Conservation (phyloP, 2,113 vertebrate species). For the Proteles cristata region DNA sequence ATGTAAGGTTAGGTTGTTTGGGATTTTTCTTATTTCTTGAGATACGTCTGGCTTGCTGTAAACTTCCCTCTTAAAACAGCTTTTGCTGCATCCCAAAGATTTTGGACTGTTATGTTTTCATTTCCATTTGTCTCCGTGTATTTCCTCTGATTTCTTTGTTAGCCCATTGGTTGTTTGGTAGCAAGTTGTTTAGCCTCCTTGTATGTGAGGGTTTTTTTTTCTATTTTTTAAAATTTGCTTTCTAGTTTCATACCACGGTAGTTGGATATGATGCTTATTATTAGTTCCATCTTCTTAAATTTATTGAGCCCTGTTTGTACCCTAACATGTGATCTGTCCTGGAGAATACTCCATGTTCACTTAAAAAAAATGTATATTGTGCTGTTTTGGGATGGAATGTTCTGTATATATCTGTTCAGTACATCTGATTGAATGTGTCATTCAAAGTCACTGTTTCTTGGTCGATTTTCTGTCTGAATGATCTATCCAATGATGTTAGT, state of each 20-base stretch:
- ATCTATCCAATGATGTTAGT: background rate
- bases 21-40: background rate
- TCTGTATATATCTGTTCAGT: background rate
- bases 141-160: background rate
- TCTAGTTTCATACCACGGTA: background rate
- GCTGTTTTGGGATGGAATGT: background rate
- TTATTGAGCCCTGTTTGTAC: background rate
- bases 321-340: background rate
- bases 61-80: background rate
- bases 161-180: background rate
- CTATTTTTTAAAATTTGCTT: background rate
- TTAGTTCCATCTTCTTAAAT: background rate
- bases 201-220: background rate
- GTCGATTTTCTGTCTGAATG: background rate
- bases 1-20: background rate
- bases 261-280: background rate
- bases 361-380: background rate
- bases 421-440: background rate
- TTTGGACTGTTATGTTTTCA: background rate
- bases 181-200: background rate
- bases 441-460: background rate
- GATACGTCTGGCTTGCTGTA: background rate
- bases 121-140: background rate
- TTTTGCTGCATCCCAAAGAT: background rate
- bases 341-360: background rate